phyloP scores from a whole-genome alignment of 2,797 vertebrate species.

The Darevskia nairensis region DNA sequence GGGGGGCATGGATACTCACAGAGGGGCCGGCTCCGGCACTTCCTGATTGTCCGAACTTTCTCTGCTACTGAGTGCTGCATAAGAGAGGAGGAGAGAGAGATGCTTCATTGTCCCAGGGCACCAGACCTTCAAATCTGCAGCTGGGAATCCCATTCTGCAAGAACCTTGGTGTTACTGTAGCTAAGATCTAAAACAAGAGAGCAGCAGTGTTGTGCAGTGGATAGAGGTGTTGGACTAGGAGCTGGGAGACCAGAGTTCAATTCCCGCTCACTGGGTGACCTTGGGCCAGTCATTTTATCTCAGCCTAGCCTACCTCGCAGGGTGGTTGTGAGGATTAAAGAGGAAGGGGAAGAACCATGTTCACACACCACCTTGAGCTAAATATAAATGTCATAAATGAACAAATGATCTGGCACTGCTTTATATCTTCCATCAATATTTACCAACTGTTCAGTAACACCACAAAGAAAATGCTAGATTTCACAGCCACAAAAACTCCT shows the following conservation, averaged over 20 bases:
- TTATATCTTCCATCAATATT: background rate
- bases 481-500: background rate
- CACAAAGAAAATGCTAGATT: background rate
- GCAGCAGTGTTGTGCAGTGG: too few species aligned
- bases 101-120: background rate
- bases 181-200: background rate
- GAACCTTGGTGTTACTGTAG: background rate
- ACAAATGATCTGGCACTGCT: background rate
- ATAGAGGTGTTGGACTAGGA: too few species aligned
- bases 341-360: too few species aligned
- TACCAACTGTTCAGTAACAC: background rate
- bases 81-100: background rate
- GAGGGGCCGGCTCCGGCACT: constrained; percentile 89
- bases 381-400: too few species aligned
- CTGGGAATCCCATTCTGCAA: background rate
- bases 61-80: constrained; percentile 92
- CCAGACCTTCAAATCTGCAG: background rate
- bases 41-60: constrained; percentile 91
- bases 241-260: too few species aligned
- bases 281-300: too few species aligned
- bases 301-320: too few species aligned
- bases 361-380: too few species aligned
- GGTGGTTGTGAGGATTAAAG: too few species aligned
- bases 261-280: too few species aligned
- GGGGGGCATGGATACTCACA: constrained; percentile 77